Evolutionary conservation across 2,113 vertebrate species (phyloP).

Genomic region (Urocynchramus pylzowi): DNA sequence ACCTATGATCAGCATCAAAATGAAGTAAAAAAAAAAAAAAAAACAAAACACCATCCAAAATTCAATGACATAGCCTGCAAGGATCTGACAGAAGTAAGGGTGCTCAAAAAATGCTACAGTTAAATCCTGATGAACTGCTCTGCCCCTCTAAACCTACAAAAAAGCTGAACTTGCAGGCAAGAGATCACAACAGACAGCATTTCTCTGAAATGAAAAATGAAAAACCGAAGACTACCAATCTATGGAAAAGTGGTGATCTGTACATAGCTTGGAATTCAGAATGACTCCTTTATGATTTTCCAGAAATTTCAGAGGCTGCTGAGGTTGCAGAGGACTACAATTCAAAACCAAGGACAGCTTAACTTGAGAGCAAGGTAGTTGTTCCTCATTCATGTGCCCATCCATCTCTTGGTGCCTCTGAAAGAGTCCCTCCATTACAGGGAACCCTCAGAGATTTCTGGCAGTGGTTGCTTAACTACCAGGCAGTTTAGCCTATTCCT

Average conservation of each 20-base stretch:
- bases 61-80: neutral
- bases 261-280: neutral
- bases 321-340: neutral
- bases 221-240: neutral
- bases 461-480: neutral
- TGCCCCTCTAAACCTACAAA: neutral
- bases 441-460: neutral
- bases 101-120: neutral
- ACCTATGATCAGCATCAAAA: neutral
- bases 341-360: neutral
- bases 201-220: neutral
- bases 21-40: neutral
- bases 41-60: neutral
- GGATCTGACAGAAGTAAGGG: neutral
- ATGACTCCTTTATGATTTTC: neutral
- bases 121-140: neutral
- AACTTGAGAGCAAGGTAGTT: neutral
- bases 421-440: neutral
- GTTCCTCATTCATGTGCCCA: neutral
- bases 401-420: neutral
- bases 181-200: neutral
- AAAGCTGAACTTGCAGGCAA: neutral
- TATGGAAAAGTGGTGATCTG: neutral
- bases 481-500: neutral
- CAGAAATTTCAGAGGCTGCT: slow-evolving; percentile 14